Evolutionary conservation across 2,888 invertebrate genomes (phyloP), one percentile per base, ranked within the genome.

Genomic region (Tiliacea aurago): DNA sequence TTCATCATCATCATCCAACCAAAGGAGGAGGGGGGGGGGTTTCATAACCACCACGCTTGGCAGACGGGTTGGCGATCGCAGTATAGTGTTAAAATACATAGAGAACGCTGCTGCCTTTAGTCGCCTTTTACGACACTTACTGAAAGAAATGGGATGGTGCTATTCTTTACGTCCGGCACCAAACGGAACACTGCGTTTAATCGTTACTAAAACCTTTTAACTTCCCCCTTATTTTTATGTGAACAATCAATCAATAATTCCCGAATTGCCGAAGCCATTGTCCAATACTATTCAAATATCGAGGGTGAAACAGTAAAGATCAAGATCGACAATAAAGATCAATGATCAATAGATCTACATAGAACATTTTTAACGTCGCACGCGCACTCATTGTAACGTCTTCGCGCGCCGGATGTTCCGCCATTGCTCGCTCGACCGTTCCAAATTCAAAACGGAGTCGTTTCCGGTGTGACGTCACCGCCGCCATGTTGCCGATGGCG

Each of bases 361-460:
- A 89, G 83, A 88, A 88, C 88, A 87, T 87, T 85, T 81, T 84
- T 74, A 86, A 81, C 82, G 90, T 90, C 91, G 90, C 91, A 90
- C 85, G 93, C 90, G 92, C 95, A 94, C 87, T 94, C 94, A 95
- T 93, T 92, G 95, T 93, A 95, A 94, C 95, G 96, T 96, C 96
- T 96, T 96, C 95, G 89, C 86, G 85, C 90, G 91, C 95, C 95
- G 96, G 96, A 96, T 96, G 96, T 95, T 91, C 95, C 94, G 94
- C 95, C 95, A 95, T 95, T 95, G 95, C 95, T 93, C 95, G 95
- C 94, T 95, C 95, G 96, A 96, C 96, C 96, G 95, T 95, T 95
- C 95, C 93, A 94, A 96, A 96, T 95, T 96, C 95, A 95, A 95
- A 95, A 95, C 95, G 95, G 95, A 96, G 96, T 91, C 91, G 93